phyloP scores from a whole-genome alignment of 2,888 invertebrate genomes.

The Polymixis lichenea region DNA sequence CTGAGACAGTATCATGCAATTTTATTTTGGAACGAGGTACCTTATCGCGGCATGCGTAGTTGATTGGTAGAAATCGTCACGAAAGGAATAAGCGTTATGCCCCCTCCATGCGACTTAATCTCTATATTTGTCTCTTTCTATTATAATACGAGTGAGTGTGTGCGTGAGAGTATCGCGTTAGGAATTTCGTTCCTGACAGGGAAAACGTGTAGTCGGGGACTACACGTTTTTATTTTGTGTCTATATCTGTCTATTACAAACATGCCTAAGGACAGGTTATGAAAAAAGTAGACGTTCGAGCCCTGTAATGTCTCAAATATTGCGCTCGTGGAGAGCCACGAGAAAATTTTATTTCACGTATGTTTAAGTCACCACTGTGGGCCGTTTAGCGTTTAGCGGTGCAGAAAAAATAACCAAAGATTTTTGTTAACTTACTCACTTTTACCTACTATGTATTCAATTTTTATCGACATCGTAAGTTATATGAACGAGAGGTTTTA shows the following conservation, averaged over 20 bases:
- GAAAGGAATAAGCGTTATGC: no score
- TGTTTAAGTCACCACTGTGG: slow-evolving; percentile 21
- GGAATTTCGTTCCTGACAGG: no score
- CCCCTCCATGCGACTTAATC: no score
- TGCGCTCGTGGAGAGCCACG: background rate
- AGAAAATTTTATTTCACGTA: no score
- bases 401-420: slow-evolving; percentile 7
- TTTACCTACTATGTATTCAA: background rate
- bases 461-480: slow-evolving; percentile 37
- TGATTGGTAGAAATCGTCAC: no score
- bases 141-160: no score
- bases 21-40: no score
- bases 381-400: background rate
- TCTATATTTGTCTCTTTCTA: no score
- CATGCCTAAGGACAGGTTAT: background rate
- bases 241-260: background rate
- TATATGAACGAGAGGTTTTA: slow-evolving; percentile 30
- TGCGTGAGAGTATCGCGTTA: no score
- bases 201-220: no score
- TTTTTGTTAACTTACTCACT: slow-evolving; percentile 34
- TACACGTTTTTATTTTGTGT: background rate
- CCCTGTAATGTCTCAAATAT: background rate
- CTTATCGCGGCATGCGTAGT: no score
- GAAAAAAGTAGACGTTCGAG: background rate
- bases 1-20: background rate